Conservation (phyloP, 1,140 invertebrate genomes). For the Drosophila asahinai region DNA sequence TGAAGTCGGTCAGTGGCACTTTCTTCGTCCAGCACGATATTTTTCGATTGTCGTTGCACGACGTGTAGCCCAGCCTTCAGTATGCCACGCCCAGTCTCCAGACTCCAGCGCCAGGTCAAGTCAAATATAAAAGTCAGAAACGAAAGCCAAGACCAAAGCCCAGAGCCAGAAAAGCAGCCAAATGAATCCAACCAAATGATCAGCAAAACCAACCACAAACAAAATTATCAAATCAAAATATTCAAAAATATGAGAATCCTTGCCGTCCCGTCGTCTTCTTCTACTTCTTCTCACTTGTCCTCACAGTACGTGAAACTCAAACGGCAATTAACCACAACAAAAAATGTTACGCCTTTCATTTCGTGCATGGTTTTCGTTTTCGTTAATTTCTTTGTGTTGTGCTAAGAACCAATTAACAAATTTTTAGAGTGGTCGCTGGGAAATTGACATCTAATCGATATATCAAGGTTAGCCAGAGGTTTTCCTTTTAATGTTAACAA, state of each 20-base stretch:
- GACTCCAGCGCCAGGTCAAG: slow-evolving; percentile 34
- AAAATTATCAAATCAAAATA: background rate
- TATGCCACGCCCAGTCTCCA: slow-evolving; percentile 28
- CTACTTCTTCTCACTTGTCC: slow-evolving; percentile 25
- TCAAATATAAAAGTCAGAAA: slow-evolving; percentile 32
- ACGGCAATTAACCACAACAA: slow-evolving; percentile 19
- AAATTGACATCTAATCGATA: background rate
- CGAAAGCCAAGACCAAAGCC: slow-evolving; percentile 1
- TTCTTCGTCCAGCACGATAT: slow-evolving; percentile 97
- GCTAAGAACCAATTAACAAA: slow-evolving; percentile 5
- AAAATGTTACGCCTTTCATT: slow-evolving; percentile 17
- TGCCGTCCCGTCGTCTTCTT: slow-evolving; percentile 3
- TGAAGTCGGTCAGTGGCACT: slow-evolving; percentile 93
- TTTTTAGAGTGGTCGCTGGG: slow-evolving; percentile 9
- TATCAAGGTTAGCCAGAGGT: background rate
- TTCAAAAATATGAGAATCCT: background rate
- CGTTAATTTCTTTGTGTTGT: slow-evolving; percentile 30
- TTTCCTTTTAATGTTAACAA: no score
- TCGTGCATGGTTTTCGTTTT: slow-evolving; percentile 44
- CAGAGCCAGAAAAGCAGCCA: slow-evolving; percentile 9
- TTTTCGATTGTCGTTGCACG: slow-evolving; percentile 94
- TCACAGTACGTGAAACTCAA: slow-evolving; percentile 34
- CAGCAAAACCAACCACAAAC: slow-evolving; percentile 7
- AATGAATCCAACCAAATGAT: slow-evolving; percentile 4
- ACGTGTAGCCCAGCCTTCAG: slow-evolving; percentile 85